Conservation (phyloP, 2,113 vertebrate genomes). For the Podiceps cristatus region DNA sequence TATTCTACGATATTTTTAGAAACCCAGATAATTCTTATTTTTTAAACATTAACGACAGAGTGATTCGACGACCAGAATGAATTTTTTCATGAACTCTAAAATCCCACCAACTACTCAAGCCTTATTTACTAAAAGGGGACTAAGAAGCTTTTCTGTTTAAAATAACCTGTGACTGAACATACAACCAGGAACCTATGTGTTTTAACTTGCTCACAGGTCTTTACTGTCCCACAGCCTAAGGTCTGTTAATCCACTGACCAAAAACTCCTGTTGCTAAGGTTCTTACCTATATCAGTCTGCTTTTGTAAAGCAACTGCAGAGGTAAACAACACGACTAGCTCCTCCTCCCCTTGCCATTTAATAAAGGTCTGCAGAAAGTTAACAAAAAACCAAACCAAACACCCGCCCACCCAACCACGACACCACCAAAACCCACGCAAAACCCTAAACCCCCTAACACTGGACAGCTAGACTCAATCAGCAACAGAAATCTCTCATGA, state of each 20-base stretch:
- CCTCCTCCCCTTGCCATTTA: rapidly evolving
- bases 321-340: background rate
- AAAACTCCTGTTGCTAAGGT: background rate
- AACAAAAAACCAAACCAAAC: background rate
- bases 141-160: background rate
- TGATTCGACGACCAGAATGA: background rate
- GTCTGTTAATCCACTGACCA: background rate
- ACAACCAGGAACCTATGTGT: background rate
- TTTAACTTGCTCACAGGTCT: background rate
- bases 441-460: background rate
- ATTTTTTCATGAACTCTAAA: background rate
- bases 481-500: background rate
- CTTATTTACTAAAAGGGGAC: background rate
- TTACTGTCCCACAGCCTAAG: background rate
- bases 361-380: background rate
- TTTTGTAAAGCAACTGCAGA: background rate
- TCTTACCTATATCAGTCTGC: background rate
- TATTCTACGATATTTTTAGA: background rate
- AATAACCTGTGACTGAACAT: background rate
- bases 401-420: background rate
- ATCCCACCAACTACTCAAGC: background rate
- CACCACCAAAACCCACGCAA: background rate
- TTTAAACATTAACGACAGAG: background rate
- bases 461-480: background rate
- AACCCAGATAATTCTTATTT: background rate